These are phyloP conservation scores for Oryctolagus cuniculus DNA, from an alignment of 2,113 vertebrate species.

Conservation along the genomic window mOryCun1.1 NC_091435.1:108464001-108464500, in stretches of 20 bases:
- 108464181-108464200: background rate
- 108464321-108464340: background rate
- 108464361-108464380: background rate
- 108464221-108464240: background rate
- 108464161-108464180: background rate
- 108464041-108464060: background rate
- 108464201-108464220: background rate
- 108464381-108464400: background rate
- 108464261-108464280: background rate
- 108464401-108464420: background rate
- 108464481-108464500: background rate
- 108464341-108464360: background rate
- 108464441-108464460: background rate
- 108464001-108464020: background rate
- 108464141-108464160: background rate
- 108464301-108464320: background rate
- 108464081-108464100: background rate
- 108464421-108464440: background rate
- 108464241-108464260: background rate
- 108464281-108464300: background rate
- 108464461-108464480: background rate
- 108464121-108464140: background rate
- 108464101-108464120: background rate
- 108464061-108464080: background rate
- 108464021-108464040: background rate